Percentiles rank a stretch among this genome's conserved stretches.
Evolutionary conservation across 2,888 invertebrate species (phyloP).

Genomic region (Hyposoter dolosus): DNA sequence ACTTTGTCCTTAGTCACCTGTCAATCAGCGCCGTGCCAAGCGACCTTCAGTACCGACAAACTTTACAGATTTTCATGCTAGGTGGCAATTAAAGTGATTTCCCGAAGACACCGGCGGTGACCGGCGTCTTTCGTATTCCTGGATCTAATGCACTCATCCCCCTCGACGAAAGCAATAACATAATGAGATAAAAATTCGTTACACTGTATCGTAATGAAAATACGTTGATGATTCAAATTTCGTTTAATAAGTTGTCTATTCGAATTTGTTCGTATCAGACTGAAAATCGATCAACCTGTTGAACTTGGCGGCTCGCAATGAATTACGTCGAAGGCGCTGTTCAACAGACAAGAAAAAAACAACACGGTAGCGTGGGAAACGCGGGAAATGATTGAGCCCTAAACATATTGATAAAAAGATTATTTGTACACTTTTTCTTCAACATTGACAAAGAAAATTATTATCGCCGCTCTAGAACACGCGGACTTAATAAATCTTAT

Average conservation of each 20-base stretch:
- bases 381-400: slow-evolving; percentile 50
- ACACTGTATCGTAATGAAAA: background rate
- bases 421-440: slow-evolving; percentile 23
- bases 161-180: background rate
- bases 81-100: background rate
- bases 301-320: slow-evolving; percentile 3
- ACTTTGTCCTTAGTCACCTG: background rate
- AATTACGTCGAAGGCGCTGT: slow-evolving; percentile 11
- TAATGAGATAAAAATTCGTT: background rate
- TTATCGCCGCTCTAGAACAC: background rate
- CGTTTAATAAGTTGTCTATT: background rate
- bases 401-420: background rate
- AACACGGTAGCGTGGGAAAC: slow-evolving; percentile 13
- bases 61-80: background rate
- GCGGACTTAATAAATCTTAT: slow-evolving; percentile 25
- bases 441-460: background rate
- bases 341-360: background rate
- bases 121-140: background rate
- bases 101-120: too few species aligned
- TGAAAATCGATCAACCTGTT: background rate
- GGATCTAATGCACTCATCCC: background rate
- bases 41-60: slow-evolving; percentile 1
- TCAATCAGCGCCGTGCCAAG: background rate
- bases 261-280: background rate
- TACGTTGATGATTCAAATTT: background rate